phyloP scores from a whole-genome alignment of 2,797 vertebrate genomes.

The Sebastes vulpes region DNA sequence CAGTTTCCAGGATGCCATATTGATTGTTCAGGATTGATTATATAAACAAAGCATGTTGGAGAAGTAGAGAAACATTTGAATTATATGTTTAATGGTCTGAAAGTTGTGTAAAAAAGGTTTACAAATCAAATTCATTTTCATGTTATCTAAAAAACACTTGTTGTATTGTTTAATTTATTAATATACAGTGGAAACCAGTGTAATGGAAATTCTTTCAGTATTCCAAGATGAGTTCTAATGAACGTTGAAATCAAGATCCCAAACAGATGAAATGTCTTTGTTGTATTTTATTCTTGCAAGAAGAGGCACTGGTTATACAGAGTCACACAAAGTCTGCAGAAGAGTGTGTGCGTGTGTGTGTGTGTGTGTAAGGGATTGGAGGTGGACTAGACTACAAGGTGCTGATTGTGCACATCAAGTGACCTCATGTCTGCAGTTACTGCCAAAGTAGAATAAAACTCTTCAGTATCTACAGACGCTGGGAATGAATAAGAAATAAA shows the following conservation, averaged over 20 bases:
- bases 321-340: too few species aligned
- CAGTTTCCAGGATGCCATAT: slow-evolving; percentile 1
- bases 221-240: too few species aligned
- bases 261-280: too few species aligned
- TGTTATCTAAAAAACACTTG: background rate
- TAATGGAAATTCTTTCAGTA: too few species aligned
- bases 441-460: background rate
- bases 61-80: background rate
- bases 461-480: background rate
- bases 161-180: background rate
- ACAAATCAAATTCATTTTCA: background rate
- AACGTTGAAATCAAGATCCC: too few species aligned
- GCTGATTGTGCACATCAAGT: slow-evolving; percentile 49
- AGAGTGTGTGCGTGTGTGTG: background rate
- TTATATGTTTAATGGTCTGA: background rate
- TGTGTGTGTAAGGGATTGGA: background rate
- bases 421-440: slow-evolving; percentile 47
- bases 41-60: slow-evolving; percentile 3
- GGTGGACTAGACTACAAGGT: slow-evolving; percentile 39
- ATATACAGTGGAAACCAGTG: background rate
- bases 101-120: background rate
- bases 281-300: too few species aligned
- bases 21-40: slow-evolving; percentile 17
- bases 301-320: too few species aligned
- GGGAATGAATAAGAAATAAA: background rate